Conservation (phyloP, 2,888 invertebrate species). For the Aleiodes alternator region DNA sequence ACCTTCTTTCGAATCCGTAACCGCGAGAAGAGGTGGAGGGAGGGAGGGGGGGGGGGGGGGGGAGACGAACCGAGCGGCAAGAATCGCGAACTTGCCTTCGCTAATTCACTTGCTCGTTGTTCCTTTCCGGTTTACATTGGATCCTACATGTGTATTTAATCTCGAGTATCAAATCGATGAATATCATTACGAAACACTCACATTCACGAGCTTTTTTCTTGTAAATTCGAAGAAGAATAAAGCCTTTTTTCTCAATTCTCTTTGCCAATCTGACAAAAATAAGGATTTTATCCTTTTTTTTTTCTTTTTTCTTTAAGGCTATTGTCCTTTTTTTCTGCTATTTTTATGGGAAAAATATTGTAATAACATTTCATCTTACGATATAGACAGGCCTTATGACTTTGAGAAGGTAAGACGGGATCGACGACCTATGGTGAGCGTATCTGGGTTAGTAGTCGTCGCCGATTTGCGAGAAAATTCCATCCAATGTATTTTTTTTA, state of each 20-base stretch:
- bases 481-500: constrained; percentile 61
- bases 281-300: not conserved
- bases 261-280: too few relatives aligned
- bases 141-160: not conserved
- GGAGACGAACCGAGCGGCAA: constrained; percentile 57
- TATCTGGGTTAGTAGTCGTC: constrained; percentile 75
- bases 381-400: constrained; percentile 24
- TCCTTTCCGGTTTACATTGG: constrained; percentile 69
- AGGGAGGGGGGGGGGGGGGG: constrained; percentile 52
- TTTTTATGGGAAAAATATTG: not conserved
- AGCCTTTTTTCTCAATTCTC: too few relatives aligned
- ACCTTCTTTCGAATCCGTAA: constrained; percentile 72
- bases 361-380: not conserved
- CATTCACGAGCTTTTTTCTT: too few relatives aligned
- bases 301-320: not conserved
- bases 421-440: constrained; percentile 72
- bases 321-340: not conserved
- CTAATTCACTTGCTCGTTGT: constrained; percentile 69
- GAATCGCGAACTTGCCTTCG: constrained; percentile 64
- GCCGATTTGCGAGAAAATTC: constrained; percentile 74
- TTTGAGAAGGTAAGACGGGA: constrained; percentile 67
- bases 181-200: too few relatives aligned
- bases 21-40: constrained; percentile 46
- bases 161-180: too few relatives aligned
- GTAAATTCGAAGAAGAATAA: too few relatives aligned